Evolutionary conservation across 2,888 invertebrate species (phyloP).

Genomic region (Apotomis capreana): DNA sequence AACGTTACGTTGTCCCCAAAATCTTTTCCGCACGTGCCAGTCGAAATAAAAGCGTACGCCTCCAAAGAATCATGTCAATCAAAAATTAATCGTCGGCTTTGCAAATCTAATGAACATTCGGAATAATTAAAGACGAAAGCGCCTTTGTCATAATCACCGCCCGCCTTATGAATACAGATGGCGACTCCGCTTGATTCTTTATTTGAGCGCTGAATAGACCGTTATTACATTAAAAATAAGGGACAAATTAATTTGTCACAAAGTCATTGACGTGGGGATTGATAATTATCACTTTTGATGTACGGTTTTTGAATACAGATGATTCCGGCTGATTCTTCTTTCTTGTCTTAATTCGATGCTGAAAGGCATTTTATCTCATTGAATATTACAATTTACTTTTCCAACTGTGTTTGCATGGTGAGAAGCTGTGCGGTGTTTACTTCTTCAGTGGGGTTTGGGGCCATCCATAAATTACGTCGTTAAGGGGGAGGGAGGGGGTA

Average conservation of each 20-base stretch:
- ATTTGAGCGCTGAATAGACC: conserved; percentile 32
- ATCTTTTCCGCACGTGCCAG: conserved; percentile 7
- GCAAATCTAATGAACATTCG: conserved; percentile 40
- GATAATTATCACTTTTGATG: conserved; percentile 10
- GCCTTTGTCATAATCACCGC: conserved; percentile 40
- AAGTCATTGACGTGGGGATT: conserved; percentile 9
- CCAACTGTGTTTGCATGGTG: background rate
- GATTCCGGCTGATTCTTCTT: background rate
- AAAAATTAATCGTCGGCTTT: conserved; percentile 40
- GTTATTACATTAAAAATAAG: conserved; percentile 18
- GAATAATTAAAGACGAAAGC: conserved; percentile 38
- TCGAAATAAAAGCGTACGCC: conserved; percentile 13
- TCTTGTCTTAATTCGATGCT: background rate
- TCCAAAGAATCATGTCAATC: conserved; percentile 41
- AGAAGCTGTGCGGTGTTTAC: background rate
- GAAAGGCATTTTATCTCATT: background rate
- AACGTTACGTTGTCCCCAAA: background rate
- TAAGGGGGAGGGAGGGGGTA: no score
- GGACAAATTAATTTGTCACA: conserved; percentile 17
- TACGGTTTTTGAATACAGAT: conserved; percentile 1
- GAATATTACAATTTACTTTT: background rate
- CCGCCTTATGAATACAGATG: conserved; percentile 38
- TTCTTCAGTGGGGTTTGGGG: background rate
- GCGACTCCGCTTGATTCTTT: conserved; percentile 32
- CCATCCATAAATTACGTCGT: no score